phyloP scores from a whole-genome alignment of 2,797 vertebrate species.

The Notolepis coatsorum region DNA sequence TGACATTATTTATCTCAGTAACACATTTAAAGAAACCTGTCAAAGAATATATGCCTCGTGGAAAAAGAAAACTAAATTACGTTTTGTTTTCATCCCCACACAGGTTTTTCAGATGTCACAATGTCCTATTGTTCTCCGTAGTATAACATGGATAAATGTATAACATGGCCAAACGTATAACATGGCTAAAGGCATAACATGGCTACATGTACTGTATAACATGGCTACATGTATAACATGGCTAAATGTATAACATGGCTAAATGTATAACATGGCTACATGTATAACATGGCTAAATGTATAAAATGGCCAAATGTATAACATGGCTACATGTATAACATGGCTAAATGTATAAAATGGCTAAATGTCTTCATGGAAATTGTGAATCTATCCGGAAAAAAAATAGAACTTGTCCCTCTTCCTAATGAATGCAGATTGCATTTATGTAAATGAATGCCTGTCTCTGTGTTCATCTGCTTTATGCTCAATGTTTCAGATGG shows the following conservation, averaged over 20 bases:
- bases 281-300: too few relatives aligned
- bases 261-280: too few relatives aligned
- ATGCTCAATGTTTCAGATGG: conserved; percentile 79
- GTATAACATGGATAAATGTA: too few relatives aligned
- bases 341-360: background rate
- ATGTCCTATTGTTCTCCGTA: conserved; percentile 36
- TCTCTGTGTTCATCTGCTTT: conserved; percentile 76
- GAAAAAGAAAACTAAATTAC: background rate
- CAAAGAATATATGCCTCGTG: conserved; percentile 1
- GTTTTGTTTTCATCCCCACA: too few relatives aligned
- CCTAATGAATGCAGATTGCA: conserved; percentile 79
- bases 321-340: too few relatives aligned
- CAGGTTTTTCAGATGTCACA: conserved; percentile 28
- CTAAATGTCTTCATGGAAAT: conserved; percentile 58
- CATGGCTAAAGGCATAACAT: too few relatives aligned
- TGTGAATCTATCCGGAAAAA: conserved; percentile 53
- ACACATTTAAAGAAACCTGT: conserved; percentile 23
- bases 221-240: too few relatives aligned
- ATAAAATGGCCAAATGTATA: conserved; percentile 28
- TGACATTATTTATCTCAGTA: conserved; percentile 9
- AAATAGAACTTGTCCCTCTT: conserved; percentile 61
- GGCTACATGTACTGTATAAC: too few relatives aligned
- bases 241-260: too few relatives aligned
- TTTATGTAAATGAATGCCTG: conserved; percentile 68
- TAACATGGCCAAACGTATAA: too few relatives aligned